Evolutionary conservation across 2,888 invertebrate species (phyloP), one percentile per base, ranked within the genome.

Genomic region (Habrosyne pyritoides): DNA sequence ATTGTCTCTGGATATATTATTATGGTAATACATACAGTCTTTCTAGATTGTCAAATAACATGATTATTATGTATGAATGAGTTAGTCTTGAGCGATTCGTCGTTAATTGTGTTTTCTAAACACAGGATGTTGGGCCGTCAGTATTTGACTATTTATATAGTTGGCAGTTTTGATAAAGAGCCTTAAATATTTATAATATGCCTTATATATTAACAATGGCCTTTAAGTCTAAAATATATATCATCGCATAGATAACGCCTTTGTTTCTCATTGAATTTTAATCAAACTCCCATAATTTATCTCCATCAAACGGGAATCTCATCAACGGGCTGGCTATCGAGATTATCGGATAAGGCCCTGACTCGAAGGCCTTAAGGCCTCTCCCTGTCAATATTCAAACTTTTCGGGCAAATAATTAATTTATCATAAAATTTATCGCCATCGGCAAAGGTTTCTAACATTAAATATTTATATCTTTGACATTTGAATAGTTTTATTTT

Each of bases 201-300:
- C n/a, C n/a, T n/a, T n/a, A n/a, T n/a, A n/a, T n/a, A n/a, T 24
- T 24, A 5, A 24, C 24, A 24, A 24, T 5, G 24, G 24, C 24
- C 3, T 7, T 24, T 24, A 24, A 24, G 7, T 24, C 24, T 7
- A 5, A 24, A 5, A n/a, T n/a, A n/a, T n/a, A n/a, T n/a, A n/a
- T n/a, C 24, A n/a, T 47, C 22, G 6, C 24, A 26, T 49, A 26
- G 26, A 49, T 49, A 21, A 49, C 4, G 12, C 22, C 18, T 10
- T 26, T 49, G 26, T 26, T 49, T 30, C 21, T 30, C 50, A 50
- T 50, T 28, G 2, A 50, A 50, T 21, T 50, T 50, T 21, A 50
- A 50, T 50, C 28, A 50, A 50, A 21, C 30, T 28, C 50, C 50
- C 21, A 18, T 28, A 50, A 28, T 28, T 28, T 50, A 50, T 50